Evolutionary conservation across 2,797 vertebrate species (phyloP).

Genomic region (Enoplosus armatus): DNA sequence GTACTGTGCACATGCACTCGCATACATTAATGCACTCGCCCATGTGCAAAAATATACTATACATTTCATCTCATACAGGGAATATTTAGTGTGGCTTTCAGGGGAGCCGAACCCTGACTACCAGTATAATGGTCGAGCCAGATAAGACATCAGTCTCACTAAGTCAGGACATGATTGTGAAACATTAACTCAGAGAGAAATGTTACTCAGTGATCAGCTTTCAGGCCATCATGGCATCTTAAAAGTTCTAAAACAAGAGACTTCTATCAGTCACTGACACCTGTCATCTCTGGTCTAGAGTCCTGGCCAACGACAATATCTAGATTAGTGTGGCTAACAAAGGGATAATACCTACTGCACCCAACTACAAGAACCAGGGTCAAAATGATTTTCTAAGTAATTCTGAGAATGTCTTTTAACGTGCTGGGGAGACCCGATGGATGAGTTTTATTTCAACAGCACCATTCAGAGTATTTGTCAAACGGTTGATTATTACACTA

Average conservation of each 20-base stretch:
- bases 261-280: slow-evolving; percentile 21
- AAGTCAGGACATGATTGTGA: slow-evolving; percentile 1
- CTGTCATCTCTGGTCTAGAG: not conserved
- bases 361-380: slow-evolving; percentile 11
- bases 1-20: too few relatives aligned
- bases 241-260: not conserved
- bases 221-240: not conserved
- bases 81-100: too few relatives aligned
- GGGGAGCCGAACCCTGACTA: too few relatives aligned
- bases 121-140: not conserved
- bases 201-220: slow-evolving; percentile 31
- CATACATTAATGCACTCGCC: too few relatives aligned
- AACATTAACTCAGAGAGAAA: slow-evolving; percentile 11
- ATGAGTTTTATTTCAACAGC: not conserved
- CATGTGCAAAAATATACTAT: too few relatives aligned
- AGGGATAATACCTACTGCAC: slow-evolving; percentile 31
- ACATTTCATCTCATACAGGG: too few relatives aligned
- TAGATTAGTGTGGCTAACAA: slow-evolving; percentile 9
- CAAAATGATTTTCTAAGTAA: not conserved
- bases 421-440: not conserved
- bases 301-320: not conserved
- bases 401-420: not conserved
- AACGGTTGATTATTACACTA: slow-evolving; percentile 13
- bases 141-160: slow-evolving; percentile 6
- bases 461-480: not conserved